These are phyloP conservation scores for Mythimna albipuncta DNA, from an alignment of 2,888 invertebrate genomes.

Conservation along the genomic window DNA sequence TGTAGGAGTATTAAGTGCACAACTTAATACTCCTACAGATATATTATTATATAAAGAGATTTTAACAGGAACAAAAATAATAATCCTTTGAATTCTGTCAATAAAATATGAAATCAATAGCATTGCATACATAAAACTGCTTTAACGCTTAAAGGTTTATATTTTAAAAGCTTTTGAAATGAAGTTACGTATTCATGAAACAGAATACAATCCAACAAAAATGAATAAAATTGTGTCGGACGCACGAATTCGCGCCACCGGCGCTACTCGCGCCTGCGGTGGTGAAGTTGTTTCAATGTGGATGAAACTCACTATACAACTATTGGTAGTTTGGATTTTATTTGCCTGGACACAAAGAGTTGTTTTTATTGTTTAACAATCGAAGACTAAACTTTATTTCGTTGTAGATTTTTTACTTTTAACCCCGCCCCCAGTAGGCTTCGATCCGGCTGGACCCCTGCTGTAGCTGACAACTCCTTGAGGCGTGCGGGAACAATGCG, in stretches of 20 bases:
- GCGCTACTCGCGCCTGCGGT: conserved; percentile 1
- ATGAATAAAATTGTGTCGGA: conserved; percentile 47
- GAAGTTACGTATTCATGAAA: conserved; percentile 57
- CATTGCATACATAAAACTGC: conserved; percentile 1
- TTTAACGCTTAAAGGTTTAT: conserved; percentile 1
- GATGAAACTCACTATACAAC: conserved; percentile 6
- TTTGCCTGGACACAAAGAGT: neutral
- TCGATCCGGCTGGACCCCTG: too few species aligned
- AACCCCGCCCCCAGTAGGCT: too few species aligned
- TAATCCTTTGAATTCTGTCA: neutral
- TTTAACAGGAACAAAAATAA: neutral
- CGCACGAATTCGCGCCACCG: conserved; percentile 40
- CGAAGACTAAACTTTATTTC: neutral
- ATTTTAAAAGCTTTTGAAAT: conserved; percentile 47
- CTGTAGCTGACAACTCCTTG: too few species aligned
- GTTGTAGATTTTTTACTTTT: neutral
- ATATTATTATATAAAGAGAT: too few species aligned
- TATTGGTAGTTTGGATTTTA: conserved; percentile 14
- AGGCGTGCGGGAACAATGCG: too few species aligned
- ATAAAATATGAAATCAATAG: conserved; percentile 28
- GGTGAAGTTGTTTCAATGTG: conserved; percentile 19
- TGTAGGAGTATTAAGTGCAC: too few species aligned
- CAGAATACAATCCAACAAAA: conserved; percentile 51
- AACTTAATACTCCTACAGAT: too few species aligned
- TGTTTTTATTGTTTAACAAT: neutral